Evolutionary conservation across 2,797 vertebrate species (phyloP), one percentile per base, ranked within the genome.

Genomic region (Spondyliosoma cantharus): DNA sequence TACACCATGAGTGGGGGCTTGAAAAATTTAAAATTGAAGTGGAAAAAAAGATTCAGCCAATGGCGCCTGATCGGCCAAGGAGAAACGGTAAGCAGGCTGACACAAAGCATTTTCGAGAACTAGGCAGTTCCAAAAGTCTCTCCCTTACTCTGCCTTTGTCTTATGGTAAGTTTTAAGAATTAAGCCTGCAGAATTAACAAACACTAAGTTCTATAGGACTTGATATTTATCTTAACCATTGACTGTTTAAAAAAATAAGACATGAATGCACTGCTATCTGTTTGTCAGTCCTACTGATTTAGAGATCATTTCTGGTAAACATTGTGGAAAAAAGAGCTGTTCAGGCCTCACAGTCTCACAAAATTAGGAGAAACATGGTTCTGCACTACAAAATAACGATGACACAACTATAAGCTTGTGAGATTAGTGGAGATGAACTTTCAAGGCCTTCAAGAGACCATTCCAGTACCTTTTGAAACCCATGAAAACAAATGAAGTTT

Each of bases 1-100:
- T 86, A 81, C 81, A 85, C 83, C 89, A 66, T 87, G 89, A 91
- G 83, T 76, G 46, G 29, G 75, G 76, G 78, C 84, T 87, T 81
- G 14, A 72, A 87, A 91, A 87, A 90, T 93, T 76, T 88, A n/a
- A 92, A 94, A 91, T 90, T 89, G 76, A 91, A 90, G 81, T 81
- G 75, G 75, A 82, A 87, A 81, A 86, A 80, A 80, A 80, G 78
- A 89, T 79, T 88, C 77, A 79, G 92, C 88, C 90, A 90, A 82
- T 84, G 78, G 92, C 75, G 46, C 76, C 88, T 90, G 92, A 94
- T 90, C 89, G 89, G 78, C 82, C 67, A 76, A 43, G 66, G 77
- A 89, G 80, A 82, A 89, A 83, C 17, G 2, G 69, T 64, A 74
- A 87, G 70, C 20, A 24, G 80, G 73, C 71, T 64, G 77, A 73